phyloP scores from a whole-genome alignment of 2,888 invertebrate genomes.

The Lumbricus terrestris region DNA sequence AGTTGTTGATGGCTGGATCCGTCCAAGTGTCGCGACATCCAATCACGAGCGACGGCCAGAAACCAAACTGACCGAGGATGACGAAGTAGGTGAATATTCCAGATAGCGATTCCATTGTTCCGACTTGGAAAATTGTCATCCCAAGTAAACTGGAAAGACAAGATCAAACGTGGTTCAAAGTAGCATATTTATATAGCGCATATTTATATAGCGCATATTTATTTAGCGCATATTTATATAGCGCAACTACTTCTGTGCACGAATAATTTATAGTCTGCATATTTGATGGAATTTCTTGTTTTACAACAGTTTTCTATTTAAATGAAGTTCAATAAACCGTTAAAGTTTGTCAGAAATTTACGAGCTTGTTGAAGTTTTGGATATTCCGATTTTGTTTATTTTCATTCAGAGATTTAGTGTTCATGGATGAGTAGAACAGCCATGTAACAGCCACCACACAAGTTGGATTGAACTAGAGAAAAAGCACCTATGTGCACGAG shows the following conservation, averaged over 20 bases:
- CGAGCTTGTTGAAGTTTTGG: no score
- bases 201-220: not conserved
- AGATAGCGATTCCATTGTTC: slow-evolving; percentile 99
- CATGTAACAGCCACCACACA: no score
- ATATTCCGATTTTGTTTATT: no score
- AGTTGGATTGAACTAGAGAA: no score
- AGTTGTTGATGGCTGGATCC: slow-evolving; percentile 94
- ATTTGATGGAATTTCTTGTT: not conserved
- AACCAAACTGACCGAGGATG: slow-evolving; percentile 99
- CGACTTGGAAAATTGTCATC: slow-evolving; percentile 99
- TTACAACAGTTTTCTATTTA: not conserved
- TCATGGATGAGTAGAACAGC: no score
- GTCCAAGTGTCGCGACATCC: slow-evolving; percentile 98
- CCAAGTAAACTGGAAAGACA: slow-evolving; percentile 77
- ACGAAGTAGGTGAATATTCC: slow-evolving; percentile 99
- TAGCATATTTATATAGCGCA: no score
- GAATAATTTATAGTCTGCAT: not conserved
- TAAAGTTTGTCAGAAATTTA: no score
- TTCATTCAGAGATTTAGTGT: no score
- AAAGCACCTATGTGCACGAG: no score
- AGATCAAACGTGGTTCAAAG: not conserved
- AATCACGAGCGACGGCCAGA: slow-evolving; percentile 82
- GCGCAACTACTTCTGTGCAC: not conserved
- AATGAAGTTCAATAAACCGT: not conserved
- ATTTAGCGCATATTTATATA: not conserved